Percentiles rank a stretch among this genome's conserved stretches.
Conservation (phyloP, 2,888 invertebrate genomes). For the Archips crataeganus region DNA sequence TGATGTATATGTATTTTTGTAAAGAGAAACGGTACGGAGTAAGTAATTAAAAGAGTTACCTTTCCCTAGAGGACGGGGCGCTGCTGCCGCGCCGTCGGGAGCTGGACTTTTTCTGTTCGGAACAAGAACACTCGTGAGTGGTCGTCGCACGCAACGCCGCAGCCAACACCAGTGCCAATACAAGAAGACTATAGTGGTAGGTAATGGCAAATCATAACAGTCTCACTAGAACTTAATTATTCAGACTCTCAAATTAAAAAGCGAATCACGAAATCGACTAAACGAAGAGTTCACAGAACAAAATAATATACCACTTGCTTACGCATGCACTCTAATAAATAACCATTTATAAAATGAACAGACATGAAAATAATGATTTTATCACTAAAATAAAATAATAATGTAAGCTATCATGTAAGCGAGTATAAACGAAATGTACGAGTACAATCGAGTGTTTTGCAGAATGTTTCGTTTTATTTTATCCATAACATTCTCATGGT, state of each 20-base stretch:
- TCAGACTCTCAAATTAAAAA: conserved; percentile 51
- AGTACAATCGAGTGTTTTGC: conserved; percentile 45
- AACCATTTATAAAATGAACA: conserved; percentile 65
- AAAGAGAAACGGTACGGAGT: too few species aligned
- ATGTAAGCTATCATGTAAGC: conserved; percentile 80
- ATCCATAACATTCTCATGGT: conserved; percentile 82
- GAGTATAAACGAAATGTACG: conserved; percentile 56
- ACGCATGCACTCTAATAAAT: conserved; percentile 77
- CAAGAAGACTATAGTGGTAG: conserved; percentile 83
- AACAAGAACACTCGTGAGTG: conserved; percentile 61
- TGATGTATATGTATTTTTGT: neutral
- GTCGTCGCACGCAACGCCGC: conserved; percentile 49
- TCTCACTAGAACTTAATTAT: conserved; percentile 65
- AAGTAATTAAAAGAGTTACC: conserved; percentile 53
- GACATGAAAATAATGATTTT: conserved; percentile 61
- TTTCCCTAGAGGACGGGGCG: conserved; percentile 71
- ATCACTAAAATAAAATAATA: conserved; percentile 56
- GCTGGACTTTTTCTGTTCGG: conserved; percentile 81
- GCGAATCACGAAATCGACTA: conserved; percentile 41
- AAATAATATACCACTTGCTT: conserved; percentile 65
- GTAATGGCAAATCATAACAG: conserved; percentile 76
- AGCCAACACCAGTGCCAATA: conserved; percentile 84
- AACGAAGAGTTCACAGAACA: conserved; percentile 61
- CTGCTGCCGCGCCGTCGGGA: conserved; percentile 74
- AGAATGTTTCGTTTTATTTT: conserved; percentile 62